Evolutionary conservation across 2,797 vertebrate genomes (phyloP), one percentile per base, ranked within the genome.

Genomic region (Philypnodon macrostomus): DNA sequence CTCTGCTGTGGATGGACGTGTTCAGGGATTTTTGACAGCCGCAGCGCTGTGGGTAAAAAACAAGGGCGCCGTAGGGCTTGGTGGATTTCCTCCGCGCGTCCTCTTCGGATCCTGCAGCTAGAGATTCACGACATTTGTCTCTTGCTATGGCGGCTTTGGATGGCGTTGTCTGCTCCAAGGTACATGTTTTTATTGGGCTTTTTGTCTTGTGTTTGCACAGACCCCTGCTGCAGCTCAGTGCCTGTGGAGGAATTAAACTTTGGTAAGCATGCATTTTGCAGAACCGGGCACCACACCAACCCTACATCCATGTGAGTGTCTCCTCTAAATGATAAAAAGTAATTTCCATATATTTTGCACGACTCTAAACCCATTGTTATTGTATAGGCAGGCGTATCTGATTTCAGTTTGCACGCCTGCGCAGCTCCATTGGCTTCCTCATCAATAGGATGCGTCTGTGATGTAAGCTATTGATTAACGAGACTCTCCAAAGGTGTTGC

Each of bases 21-120:
- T 70, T 71, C 77, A 69, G 69, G 76, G 79, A 75, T 74, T 89
- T 83, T 80, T 91, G 90, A 89, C 89, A 90, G 89, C 85, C 64
- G 77, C 77, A 73, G 74, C 70, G 66, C 67, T 66, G 67, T 42
- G 21, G 58, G 70, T 14, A 2, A 4, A 7, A 19, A 32, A 80
- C 81, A 65, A 73, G 87, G 81, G 84, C 80, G 70, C 42, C 58
- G 47, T 14, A 26, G 51, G 57, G 55, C 29, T 68, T 53, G 56
- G 66, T 56, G 4, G 53, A 60, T 30, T 48, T 11, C 4, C 14
- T 11, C 16, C 45, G 37, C 55, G 47, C 17, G 26, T 17, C 17
- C 38, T 24, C 30, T 55, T 45, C 52, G 19, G 21, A 38, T 47
- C 42, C 14, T 8, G 27, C 48, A 16, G 29, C 47, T 65, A 67